Percentiles rank a stretch among this genome's conserved stretches.
Evolutionary conservation across 1,140 invertebrate species (phyloP).

Genomic region (Neuroterus valhalla): DNA sequence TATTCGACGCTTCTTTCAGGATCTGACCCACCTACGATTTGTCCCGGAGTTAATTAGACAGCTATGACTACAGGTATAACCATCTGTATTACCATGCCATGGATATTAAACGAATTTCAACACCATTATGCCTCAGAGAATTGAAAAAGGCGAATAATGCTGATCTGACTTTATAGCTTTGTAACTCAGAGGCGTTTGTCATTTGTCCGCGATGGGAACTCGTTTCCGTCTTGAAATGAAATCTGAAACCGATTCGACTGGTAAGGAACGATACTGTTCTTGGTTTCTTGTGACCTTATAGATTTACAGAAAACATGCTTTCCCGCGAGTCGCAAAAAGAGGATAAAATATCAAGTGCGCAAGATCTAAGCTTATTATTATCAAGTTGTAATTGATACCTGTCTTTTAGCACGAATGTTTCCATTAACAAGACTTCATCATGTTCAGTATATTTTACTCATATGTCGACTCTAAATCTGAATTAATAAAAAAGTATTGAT

Average conservation of each 20-base stretch:
- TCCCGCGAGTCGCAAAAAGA: conserved; percentile 3
- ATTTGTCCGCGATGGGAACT: not conserved
- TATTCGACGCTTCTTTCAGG: conserved; percentile 38
- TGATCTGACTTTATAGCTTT: not conserved
- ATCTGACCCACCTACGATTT: conserved; percentile 28
- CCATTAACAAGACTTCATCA: not conserved
- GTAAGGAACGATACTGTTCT: not conserved
- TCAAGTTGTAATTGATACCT: not conserved
- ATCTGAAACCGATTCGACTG: not conserved
- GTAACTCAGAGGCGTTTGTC: too few relatives aligned
- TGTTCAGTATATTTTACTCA: too few relatives aligned
- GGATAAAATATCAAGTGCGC: conserved; percentile 31
- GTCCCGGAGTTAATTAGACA: conserved; percentile 35
- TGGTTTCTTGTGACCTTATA: conserved; percentile 1
- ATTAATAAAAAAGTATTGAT: too few relatives aligned
- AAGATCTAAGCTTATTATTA: conserved; percentile 29
- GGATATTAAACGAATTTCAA: conserved; percentile 28
- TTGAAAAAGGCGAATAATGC: conserved; percentile 2
- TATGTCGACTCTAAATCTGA: too few relatives aligned
- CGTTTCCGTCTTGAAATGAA: not conserved
- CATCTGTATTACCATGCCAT: not conserved
- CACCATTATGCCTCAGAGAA: conserved; percentile 14
- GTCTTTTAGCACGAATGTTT: not conserved
- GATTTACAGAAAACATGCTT: conserved; percentile 1
- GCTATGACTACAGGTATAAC: not conserved